Conservation (phyloP, 2,113 vertebrate genomes). For the Galeopterus variegatus region DNA sequence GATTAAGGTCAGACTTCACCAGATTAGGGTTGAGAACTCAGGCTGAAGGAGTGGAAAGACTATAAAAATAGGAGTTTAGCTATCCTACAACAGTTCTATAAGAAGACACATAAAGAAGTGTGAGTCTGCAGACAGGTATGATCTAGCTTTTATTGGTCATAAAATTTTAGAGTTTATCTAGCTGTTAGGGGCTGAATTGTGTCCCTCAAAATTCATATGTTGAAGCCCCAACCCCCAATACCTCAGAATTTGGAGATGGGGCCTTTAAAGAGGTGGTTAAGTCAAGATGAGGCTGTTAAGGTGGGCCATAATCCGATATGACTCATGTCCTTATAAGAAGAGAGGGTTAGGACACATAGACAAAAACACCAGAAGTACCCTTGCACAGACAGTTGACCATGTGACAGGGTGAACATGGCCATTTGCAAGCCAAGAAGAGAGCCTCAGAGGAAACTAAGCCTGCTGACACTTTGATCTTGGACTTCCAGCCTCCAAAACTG, state of each 20-base stretch:
- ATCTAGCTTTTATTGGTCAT: background rate
- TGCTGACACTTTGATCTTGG: background rate
- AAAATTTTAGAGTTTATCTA: background rate
- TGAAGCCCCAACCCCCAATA: background rate
- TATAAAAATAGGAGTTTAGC: background rate
- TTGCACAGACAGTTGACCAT: background rate
- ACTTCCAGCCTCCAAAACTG: background rate
- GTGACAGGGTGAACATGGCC: background rate
- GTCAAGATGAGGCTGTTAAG: background rate
- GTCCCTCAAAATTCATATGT: background rate
- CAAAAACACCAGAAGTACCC: background rate
- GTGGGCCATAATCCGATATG: background rate
- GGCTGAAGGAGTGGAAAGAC: background rate
- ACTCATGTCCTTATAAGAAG: background rate
- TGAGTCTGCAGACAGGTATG: background rate
- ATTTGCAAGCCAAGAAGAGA: background rate
- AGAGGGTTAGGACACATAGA: background rate
- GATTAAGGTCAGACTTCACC: background rate
- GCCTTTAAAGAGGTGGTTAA: background rate
- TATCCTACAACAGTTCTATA: background rate
- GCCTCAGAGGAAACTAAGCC: background rate
- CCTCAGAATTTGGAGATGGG: background rate
- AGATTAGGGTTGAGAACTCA: background rate
- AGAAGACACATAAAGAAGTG: background rate
- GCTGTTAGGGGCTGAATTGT: background rate